These are phyloP conservation scores for Stomorhina lunata DNA, from an alignment of 2,888 invertebrate genomes.

Conservation along the genomic window DNA sequence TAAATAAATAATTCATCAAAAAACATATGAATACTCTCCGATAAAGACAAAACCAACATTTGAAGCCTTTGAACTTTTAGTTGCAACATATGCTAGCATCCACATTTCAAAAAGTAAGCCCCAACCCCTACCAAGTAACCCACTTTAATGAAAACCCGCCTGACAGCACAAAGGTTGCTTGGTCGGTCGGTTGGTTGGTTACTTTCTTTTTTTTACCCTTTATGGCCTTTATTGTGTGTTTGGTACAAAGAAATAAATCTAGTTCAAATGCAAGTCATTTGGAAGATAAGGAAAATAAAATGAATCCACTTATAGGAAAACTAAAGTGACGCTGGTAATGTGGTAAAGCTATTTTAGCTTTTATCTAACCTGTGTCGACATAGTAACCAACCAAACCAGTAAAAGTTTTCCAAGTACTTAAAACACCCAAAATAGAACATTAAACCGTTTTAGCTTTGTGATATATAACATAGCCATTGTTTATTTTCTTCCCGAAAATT, in stretches of 20 bases:
- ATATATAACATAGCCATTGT: conserved; percentile 34
- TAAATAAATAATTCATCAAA: too few species aligned
- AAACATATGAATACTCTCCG: too few species aligned
- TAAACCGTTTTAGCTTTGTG: background rate
- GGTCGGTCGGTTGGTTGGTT: too few species aligned
- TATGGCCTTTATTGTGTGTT: background rate
- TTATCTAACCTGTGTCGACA: conserved; percentile 10
- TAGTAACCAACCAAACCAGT: background rate
- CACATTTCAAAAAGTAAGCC: background rate
- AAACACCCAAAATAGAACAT: background rate
- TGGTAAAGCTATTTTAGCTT: background rate
- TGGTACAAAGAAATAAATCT: conserved; percentile 7
- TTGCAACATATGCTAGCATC: background rate
- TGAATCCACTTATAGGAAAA: background rate
- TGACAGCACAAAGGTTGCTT: background rate
- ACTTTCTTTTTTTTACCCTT: background rate
- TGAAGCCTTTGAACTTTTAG: background rate
- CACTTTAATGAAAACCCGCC: background rate
- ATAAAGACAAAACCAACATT: background rate
- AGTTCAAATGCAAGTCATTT: conserved; percentile 30
- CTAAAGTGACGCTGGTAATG: background rate
- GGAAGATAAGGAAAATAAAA: conserved; percentile 15
- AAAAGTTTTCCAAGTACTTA: background rate
- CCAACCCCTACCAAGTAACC: background rate
- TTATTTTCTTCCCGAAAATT: conserved; percentile 21